Percentiles rank a stretch among this genome's conserved stretches.
Conservation (phyloP, 2,888 invertebrate genomes). For the Sisyra nigra region DNA sequence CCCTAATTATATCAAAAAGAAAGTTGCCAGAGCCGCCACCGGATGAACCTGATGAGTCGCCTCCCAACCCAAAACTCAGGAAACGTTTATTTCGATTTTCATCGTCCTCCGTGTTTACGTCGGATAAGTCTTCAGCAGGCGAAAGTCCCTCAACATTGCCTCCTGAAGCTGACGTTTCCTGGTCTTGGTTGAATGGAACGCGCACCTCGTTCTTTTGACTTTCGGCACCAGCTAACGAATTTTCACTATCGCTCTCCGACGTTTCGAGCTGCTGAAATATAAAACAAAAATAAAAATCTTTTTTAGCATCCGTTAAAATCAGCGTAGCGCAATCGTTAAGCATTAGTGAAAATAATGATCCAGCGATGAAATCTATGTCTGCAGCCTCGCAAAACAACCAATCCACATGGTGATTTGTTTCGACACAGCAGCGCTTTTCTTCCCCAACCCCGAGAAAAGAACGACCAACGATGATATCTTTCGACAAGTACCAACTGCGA, state of each 20-base stretch:
- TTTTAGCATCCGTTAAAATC: too few species aligned
- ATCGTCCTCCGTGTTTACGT: constrained; percentile 46
- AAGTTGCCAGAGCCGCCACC: constrained; percentile 71
- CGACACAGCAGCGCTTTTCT: too few species aligned
- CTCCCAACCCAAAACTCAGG: constrained; percentile 44
- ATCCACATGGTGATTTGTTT: too few species aligned
- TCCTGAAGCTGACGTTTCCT: constrained; percentile 31
- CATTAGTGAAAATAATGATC: too few species aligned
- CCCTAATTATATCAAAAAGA: constrained; percentile 77
- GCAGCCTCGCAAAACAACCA: too few species aligned
- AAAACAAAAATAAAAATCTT: not conserved
- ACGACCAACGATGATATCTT: too few species aligned
- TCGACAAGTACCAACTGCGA: too few species aligned
- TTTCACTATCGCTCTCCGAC: constrained; percentile 31
- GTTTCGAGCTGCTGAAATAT: constrained; percentile 22
- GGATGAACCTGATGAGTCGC: constrained; percentile 23
- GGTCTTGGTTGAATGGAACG: constrained; percentile 17
- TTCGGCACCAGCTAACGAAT: constrained; percentile 36
- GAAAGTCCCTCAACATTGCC: constrained; percentile 41
- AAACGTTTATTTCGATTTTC: constrained; percentile 73
- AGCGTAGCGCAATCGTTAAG: too few species aligned
- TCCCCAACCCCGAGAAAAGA: too few species aligned
- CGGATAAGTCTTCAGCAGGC: constrained; percentile 55
- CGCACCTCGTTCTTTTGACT: constrained; percentile 45
- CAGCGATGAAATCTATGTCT: too few species aligned